Percentiles rank a stretch among this genome's conserved stretches.
These are phyloP conservation scores for Drosophila quinaria DNA, from an alignment of 2,888 invertebrate genomes.

Conservation along the genomic window DNA sequence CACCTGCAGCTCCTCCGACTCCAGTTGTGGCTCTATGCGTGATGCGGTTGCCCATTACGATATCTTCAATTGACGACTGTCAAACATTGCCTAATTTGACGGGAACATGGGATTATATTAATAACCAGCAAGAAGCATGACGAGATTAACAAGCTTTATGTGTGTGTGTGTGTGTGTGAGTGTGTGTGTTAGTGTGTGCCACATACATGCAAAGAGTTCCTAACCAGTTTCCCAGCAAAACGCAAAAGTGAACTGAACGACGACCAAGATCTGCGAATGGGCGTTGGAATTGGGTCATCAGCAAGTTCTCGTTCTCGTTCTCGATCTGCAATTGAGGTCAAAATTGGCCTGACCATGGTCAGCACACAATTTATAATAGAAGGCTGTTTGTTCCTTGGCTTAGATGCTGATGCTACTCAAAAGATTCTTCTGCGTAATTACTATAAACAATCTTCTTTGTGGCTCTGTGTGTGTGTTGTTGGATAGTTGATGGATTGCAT, in stretches of 20 bases:
- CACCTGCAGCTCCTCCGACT: background rate
- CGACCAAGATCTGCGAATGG: constrained; percentile 55
- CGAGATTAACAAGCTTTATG: background rate
- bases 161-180: constrained; percentile 7
- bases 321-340: constrained; percentile 58
- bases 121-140: constrained; percentile 22
- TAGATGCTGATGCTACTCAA: constrained; percentile 6
- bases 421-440: constrained; percentile 19
- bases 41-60: constrained; percentile 70
- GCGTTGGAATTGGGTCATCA: constrained; percentile 74
- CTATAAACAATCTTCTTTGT: constrained; percentile 21
- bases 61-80: constrained; percentile 46
- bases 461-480: constrained; percentile 10
- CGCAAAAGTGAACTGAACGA: constrained; percentile 76
- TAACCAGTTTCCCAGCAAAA: constrained; percentile 64
- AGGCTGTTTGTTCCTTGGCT: constrained; percentile 33
- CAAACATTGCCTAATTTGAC: constrained; percentile 74
- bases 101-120: constrained; percentile 52
- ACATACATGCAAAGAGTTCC: constrained; percentile 40
- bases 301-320: constrained; percentile 41
- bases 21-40: constrained; percentile 19
- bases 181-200: constrained; percentile 28
- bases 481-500: constrained; percentile 46
- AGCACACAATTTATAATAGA: constrained; percentile 2
- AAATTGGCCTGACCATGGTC: constrained; percentile 39